Evolutionary conservation across 2,113 vertebrate species (phyloP).

Genomic region (Orycteropus afer): DNA sequence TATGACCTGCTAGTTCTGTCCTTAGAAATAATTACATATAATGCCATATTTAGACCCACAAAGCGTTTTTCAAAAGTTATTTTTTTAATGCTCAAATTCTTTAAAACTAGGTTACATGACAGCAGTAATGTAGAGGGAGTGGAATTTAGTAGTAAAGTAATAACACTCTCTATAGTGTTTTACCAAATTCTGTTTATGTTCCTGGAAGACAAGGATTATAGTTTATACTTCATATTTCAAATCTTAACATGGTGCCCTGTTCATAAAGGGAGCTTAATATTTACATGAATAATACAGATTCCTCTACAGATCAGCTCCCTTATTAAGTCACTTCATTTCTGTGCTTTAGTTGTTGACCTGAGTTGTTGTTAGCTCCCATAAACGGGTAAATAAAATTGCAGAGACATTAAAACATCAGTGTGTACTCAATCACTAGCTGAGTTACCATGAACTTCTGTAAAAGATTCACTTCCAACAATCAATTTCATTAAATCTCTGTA

Average conservation of each 20-base stretch:
- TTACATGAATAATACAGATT: background rate
- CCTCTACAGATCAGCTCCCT: background rate
- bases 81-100: background rate
- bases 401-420: background rate
- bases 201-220: background rate
- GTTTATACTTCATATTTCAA: background rate
- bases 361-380: background rate
- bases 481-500: background rate
- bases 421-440: slow-evolving; percentile 27
- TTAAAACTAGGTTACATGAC: background rate
- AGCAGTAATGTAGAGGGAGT: background rate
- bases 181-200: background rate
- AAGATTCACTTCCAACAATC: background rate
- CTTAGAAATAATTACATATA: background rate
- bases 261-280: slow-evolving; percentile 19
- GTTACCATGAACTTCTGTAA: background rate
- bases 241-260: background rate
- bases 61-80: background rate
- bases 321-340: background rate
- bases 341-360: background rate
- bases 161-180: background rate
- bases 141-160: background rate
- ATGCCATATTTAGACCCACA: background rate
- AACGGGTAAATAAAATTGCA: background rate
- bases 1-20: background rate